These are phyloP conservation scores for Drosophila kanekoi DNA, from an alignment of 2,888 invertebrate species.

Conservation along the genomic window DNA sequence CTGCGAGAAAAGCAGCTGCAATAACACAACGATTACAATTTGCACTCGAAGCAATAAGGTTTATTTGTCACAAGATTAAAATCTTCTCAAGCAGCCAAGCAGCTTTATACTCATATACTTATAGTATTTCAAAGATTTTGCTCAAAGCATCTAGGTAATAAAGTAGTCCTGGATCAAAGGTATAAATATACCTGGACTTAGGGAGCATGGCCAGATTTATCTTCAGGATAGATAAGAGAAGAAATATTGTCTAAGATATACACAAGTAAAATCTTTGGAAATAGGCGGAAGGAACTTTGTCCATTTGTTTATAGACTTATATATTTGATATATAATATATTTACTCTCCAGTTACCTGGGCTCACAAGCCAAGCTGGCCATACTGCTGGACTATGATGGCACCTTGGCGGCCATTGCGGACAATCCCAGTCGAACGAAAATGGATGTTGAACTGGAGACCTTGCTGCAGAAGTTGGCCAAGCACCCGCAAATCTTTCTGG, in stretches of 20 bases:
- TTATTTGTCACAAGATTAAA: not conserved
- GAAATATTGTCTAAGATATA: no score
- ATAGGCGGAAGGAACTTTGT: no score
- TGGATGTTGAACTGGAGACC: conserved; percentile 89
- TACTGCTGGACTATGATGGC: conserved; percentile 91
- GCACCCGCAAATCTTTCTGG: conserved; percentile 89
- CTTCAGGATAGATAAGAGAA: no score
- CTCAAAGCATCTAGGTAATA: no score
- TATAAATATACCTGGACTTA: no score
- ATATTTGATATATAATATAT: not conserved
- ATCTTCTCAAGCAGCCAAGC: no score
- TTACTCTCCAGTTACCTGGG: conserved; percentile 85
- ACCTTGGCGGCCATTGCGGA: conserved; percentile 90
- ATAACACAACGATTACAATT: not conserved
- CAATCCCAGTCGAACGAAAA: conserved; percentile 89
- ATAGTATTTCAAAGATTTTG: no score
- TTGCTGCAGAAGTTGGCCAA: conserved; percentile 88
- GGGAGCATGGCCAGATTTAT: no score
- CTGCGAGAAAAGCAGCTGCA: not conserved
- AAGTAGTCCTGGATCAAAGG: no score
- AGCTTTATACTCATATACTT: no score
- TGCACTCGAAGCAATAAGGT: not conserved
- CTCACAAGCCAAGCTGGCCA: conserved; percentile 88
- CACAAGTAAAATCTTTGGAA: no score
- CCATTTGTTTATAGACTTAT: no score